These are phyloP conservation scores for Helobdella robusta DNA, from an alignment of 2,888 invertebrate genomes.

Conservation along the genomic window DNA sequence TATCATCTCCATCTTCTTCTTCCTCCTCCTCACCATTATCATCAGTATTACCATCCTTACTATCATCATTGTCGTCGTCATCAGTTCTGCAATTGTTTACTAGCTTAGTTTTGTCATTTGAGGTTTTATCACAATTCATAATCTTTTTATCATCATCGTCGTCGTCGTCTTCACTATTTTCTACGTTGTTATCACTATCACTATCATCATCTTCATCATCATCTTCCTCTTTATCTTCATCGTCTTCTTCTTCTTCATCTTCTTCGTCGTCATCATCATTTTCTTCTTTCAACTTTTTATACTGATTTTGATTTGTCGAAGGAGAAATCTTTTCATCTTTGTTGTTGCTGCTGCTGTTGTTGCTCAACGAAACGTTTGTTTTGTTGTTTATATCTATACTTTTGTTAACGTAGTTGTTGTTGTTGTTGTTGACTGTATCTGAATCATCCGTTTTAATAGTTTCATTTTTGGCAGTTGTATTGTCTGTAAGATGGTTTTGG, in stretches of 20 bases:
- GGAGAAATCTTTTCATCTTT: too few relatives aligned
- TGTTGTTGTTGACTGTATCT: too few relatives aligned
- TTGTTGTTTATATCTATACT: neutral
- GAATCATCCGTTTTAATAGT: too few relatives aligned
- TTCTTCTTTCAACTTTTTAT: neutral
- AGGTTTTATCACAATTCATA: neutral
- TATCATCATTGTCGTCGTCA: neutral
- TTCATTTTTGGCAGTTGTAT: too few relatives aligned
- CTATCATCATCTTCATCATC: neutral
- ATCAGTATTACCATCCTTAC: neutral
- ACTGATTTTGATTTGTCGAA: neutral
- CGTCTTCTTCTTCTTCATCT: constrained; percentile 4
- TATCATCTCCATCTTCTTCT: constrained; percentile 1
- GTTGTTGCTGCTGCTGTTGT: neutral
- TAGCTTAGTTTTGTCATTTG: neutral
- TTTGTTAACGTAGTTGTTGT: too few relatives aligned
- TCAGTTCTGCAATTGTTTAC: neutral
- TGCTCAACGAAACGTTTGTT: neutral
- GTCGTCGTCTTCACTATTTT: neutral
- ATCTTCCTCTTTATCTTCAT: neutral
- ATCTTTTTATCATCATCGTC: neutral
- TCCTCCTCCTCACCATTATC: neutral
- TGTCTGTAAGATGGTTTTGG: too few relatives aligned
- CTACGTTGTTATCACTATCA: neutral
- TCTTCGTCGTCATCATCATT: constrained; percentile 3